Evolutionary conservation across 1,140 invertebrate species (phyloP), one percentile per base, ranked within the genome.

Genomic region (Drosophila nigrodunni): DNA sequence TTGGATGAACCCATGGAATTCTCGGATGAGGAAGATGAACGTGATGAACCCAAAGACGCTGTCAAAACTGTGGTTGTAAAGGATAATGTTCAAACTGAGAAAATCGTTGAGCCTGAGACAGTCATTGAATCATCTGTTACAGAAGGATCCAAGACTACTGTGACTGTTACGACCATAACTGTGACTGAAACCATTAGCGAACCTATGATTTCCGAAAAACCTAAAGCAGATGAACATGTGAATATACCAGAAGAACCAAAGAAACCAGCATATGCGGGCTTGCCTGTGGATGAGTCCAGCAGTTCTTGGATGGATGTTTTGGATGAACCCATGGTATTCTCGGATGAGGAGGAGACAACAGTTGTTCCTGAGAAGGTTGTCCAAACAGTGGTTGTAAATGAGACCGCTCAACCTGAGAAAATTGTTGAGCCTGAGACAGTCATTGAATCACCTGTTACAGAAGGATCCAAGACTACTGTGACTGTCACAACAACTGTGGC

Each of bases 291-390:
- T 65, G 87, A 93, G 66, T 90, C 93, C 7, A 92, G 92, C 30
- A 92, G 93, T 70, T 79, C 92, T 10, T 94, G 93, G 93, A 93
- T 94, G 88, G 91, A 92, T 82, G 91, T 94, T 58, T 71, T 94
- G 46, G 93, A 94, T 75, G 93, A 94, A 82, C 92, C 93, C 50
- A 93, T 94, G 58, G 79, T 80, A 9, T 92, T 93, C 68, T 88
- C 90, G 15, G 92, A 93, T 58, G 92, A 93, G 18, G 92, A 93
- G 74, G 72, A 58, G 7, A 59, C 49, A 46, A 10, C 39, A 50
- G 15, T 47, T 41, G 10, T 35, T 5, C 47, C 47, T 25, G 47
- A 30, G 25, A 50, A 50, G 47, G 8, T 50, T 30, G 25, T 18
- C 18, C 5, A 50, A 11, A 30, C 21, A 21, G 9, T 50, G 1